A percentile compares a stretch with the other conserved stretches of the same genome.
Evolutionary conservation across 1,140 invertebrate genomes (phyloP).

Genomic region (Cydia amplana): DNA sequence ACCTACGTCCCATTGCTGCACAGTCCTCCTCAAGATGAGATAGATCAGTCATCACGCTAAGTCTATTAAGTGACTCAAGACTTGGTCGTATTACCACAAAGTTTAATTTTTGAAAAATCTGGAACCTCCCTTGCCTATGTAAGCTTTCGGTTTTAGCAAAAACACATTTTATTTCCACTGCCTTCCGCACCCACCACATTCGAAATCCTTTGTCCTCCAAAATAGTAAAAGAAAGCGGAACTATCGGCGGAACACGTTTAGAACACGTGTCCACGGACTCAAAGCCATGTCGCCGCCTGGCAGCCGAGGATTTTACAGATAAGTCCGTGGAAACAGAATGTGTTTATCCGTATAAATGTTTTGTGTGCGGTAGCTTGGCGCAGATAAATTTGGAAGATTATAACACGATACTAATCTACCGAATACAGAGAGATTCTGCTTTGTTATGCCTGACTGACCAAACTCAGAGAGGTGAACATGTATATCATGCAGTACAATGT

Average conservation of each 20-base stretch:
- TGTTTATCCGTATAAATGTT: constrained; percentile 16
- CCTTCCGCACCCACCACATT: background rate
- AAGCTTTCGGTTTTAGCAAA: background rate
- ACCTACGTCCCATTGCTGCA: too few relatives aligned
- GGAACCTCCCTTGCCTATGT: background rate
- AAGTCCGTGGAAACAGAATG: constrained; percentile 6
- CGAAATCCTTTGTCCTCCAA: constrained; percentile 14
- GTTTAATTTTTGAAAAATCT: too few relatives aligned
- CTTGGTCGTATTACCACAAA: too few relatives aligned
- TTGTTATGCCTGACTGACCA: too few relatives aligned
- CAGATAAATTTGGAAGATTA: constrained; percentile 3
- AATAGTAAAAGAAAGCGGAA: constrained; percentile 11
- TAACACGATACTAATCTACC: background rate
- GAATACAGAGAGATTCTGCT: background rate
- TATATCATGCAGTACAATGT: too few relatives aligned
- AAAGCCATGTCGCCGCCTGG: background rate
- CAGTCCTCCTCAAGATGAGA: too few relatives aligned
- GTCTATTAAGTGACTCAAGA: too few relatives aligned
- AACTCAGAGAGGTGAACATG: too few relatives aligned
- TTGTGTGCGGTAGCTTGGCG: background rate
- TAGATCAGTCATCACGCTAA: too few relatives aligned
- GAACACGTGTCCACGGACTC: constrained; percentile 11
- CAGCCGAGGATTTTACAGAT: constrained; percentile 12
- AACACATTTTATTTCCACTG: background rate
- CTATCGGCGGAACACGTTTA: background rate